phyloP scores from a whole-genome alignment of 2,888 invertebrate genomes.

The Tiphia femorata region DNA sequence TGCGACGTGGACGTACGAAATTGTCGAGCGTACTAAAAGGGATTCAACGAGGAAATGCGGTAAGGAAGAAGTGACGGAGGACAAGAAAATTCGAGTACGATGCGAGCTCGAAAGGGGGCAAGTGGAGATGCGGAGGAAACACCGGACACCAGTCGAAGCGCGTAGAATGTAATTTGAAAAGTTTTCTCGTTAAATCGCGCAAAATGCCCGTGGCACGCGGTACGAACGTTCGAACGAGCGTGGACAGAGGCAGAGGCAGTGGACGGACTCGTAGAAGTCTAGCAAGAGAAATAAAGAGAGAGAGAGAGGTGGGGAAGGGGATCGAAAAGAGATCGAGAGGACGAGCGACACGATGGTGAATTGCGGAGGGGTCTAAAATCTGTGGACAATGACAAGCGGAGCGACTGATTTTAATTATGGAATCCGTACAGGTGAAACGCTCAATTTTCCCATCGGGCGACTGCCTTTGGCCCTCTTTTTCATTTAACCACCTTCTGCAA shows the following conservation, averaged over 20 bases:
- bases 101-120: conserved; percentile 11
- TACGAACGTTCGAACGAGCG: conserved; percentile 32
- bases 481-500: conserved; percentile 21
- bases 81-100: background rate
- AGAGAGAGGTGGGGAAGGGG: background rate
- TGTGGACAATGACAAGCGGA: background rate
- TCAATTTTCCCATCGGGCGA: conserved; percentile 41
- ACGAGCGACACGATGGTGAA: background rate
- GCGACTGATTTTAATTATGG: conserved; percentile 56
- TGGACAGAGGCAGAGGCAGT: no score
- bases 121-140: background rate
- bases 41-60: no score
- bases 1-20: no score
- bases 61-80: background rate
- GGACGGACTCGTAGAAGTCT: no score
- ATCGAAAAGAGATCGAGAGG: background rate
- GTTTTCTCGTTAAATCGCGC: conserved; percentile 64
- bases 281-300: background rate
- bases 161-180: conserved; percentile 61
- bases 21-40: no score
- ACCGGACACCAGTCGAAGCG: background rate
- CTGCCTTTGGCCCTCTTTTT: conserved; percentile 32
- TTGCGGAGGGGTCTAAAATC: background rate
- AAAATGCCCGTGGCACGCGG: conserved; percentile 46
- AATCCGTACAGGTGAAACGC: conserved; percentile 50